Evolutionary conservation across 35 echinoderm and acorn worm genomes (phyloP).

Genomic region (Eucidaris tribuloides): DNA sequence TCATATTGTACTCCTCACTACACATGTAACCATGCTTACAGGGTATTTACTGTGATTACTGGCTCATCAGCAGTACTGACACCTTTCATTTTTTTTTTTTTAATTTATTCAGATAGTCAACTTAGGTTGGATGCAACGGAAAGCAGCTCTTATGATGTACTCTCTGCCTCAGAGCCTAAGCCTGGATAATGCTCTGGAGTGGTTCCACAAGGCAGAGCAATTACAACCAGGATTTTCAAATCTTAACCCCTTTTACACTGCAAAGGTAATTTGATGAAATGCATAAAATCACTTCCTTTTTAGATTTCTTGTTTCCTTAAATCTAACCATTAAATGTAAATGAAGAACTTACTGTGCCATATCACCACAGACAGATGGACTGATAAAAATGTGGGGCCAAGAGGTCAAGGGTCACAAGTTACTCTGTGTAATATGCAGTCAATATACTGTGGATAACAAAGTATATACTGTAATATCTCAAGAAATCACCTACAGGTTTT

Average conservation of each 20-base stretch:
- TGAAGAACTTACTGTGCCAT: neutral
- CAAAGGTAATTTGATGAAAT: slow-evolving; percentile 32
- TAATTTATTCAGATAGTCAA: slow-evolving; percentile 49
- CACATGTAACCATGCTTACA: no score
- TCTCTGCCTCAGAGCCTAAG: slow-evolving; percentile 43
- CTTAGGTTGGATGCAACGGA: slow-evolving; percentile 66
- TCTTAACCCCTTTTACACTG: slow-evolving; percentile 63
- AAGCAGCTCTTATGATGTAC: slow-evolving; percentile 59
- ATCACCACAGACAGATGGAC: neutral
- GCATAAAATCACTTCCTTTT: neutral
- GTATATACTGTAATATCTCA: no score
- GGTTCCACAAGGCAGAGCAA: slow-evolving; percentile 67
- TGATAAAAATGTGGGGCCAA: neutral
- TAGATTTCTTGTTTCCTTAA: neutral
- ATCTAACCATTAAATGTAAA: neutral
- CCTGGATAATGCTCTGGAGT: slow-evolving; percentile 61
- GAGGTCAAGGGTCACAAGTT: neutral
- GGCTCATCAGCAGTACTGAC: no score
- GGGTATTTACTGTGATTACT: no score
- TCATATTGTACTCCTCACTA: no score
- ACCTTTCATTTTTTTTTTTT: neutral
- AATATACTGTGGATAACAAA: neutral
- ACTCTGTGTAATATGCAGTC: neutral
- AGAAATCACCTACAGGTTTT: no score
- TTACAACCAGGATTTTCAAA: slow-evolving; percentile 67